These are phyloP conservation scores for Cyphomyrus plagiostoma DNA, from an alignment of 2,113 vertebrate species.

Conservation along the genomic window DNA sequence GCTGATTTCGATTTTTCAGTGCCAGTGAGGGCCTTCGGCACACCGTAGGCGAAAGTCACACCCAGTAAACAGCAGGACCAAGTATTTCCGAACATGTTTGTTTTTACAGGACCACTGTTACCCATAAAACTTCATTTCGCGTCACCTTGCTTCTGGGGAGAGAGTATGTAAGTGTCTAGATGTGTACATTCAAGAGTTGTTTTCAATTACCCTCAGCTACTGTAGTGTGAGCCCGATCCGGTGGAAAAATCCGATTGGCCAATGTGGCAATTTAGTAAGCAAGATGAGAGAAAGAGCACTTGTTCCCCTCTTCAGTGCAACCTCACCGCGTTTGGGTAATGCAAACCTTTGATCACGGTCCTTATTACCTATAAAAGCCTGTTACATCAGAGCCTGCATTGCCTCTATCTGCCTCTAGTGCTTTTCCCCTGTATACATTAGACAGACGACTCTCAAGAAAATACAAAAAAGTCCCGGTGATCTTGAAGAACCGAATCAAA, in stretches of 20 bases:
- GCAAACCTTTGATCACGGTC: slow-evolving; percentile 61
- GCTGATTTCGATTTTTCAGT: slow-evolving; percentile 33
- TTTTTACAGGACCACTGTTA: slow-evolving; percentile 1
- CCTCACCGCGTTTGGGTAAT: slow-evolving; percentile 50
- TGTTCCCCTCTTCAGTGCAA: slow-evolving; percentile 35
- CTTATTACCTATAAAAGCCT: slow-evolving; percentile 60
- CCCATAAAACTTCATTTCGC: slow-evolving; percentile 53
- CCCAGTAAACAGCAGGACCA: background rate
- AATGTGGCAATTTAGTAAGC: slow-evolving; percentile 56
- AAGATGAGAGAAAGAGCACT: slow-evolving; percentile 55
- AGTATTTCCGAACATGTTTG: background rate
- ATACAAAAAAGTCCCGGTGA: slow-evolving; percentile 28
- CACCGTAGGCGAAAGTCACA: background rate
- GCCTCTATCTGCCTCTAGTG: slow-evolving; percentile 35
- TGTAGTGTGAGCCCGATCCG: slow-evolving; percentile 46
- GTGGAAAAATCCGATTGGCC: slow-evolving; percentile 60
- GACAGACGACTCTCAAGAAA: slow-evolving; percentile 40
- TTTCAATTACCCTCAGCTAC: slow-evolving; percentile 60
- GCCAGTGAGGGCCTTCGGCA: slow-evolving; percentile 22
- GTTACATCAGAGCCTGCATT: slow-evolving; percentile 43
- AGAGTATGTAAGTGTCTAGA: slow-evolving; percentile 44
- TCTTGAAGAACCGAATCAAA: slow-evolving; percentile 41
- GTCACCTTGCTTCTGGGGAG: slow-evolving; percentile 50
- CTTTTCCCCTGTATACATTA: slow-evolving; percentile 37
- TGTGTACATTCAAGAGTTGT: slow-evolving; percentile 55